Percentiles rank a stretch among this genome's conserved stretches.
phyloP scores from a whole-genome alignment of 2,113 vertebrate species.

The Tupaia tana region DNA sequence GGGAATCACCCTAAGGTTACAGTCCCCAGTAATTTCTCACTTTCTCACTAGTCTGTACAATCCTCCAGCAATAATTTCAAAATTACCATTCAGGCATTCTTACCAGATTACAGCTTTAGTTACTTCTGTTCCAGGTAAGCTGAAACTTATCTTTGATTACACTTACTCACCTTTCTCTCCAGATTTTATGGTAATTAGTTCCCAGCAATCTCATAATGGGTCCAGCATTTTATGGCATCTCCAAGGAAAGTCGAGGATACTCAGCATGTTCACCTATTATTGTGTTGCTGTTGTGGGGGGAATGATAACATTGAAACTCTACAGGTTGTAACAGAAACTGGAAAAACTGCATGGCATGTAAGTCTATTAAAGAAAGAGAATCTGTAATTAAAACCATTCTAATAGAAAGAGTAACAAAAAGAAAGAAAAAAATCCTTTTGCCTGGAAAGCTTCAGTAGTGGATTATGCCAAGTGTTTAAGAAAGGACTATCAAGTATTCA shows the following conservation, averaged over 20 bases:
- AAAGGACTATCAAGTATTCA: neutral
- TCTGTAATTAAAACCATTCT: neutral
- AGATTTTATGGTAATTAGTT: too few relatives aligned
- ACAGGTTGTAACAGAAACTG: neutral
- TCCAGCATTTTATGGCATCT: neutral
- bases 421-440: neutral
- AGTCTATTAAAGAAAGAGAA: neutral
- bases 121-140: neutral
- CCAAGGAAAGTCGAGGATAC: neutral
- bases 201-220: neutral
- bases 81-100: neutral
- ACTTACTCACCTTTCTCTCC: neutral
- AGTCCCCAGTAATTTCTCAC: neutral
- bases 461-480: neutral
- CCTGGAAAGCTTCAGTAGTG: neutral
- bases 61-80: neutral
- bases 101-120: neutral
- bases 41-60: neutral
- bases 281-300: neutral
- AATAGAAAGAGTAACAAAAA: neutral
- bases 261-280: neutral
- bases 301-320: neutral
- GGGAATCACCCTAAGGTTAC: neutral
- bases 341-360: neutral
- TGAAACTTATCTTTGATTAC: neutral